Base-by-base conservation (phyloP, 92 coral and sea anemone genomes). In the Umimayanthus kanabou region DNA sequence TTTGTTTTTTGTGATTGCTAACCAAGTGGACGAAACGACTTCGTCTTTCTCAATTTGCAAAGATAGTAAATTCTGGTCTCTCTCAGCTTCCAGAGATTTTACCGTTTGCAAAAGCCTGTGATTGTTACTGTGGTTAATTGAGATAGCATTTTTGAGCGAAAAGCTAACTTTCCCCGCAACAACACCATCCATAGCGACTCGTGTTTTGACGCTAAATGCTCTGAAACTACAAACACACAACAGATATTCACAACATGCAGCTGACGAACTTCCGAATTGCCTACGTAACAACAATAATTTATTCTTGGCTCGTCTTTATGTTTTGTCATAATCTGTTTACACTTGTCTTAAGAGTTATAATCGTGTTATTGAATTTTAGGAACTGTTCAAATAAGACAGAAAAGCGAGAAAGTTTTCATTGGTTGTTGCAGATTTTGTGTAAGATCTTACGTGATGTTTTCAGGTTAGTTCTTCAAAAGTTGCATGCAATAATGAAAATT, bases 31-130 rank as follows among this genome's bases (percentile, higher is more conserved):
- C 18, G 79, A 88, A 23, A 77, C 79, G 6, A 95, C 84, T 73
- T 93, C 94, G 73, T 95, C 93, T 45, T 78, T 93, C 64, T 90
- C 83, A 11, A 93, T 85, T 84, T 95, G 92, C 77, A 95, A 40
- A 79, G 93, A 93, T 76, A 90, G 81, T 82, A 95, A 85, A 39
- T 91, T 90, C 82, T 91, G 66, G 83, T 95, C 92, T 82, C 95
- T 88, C 61, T 95, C 93, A 4, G 93, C 94, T 87, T 95, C 98
- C 67, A 95, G 73, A 84, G 69, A 85, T 53, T 80, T 95, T 11
- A 95, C 93, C 76, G 64, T 87, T 85, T 88, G 88, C 9, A 73
- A 89, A 71, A 95, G 92, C 23, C 82, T 87, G 45, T 93, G 96
- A 55, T 58, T 91, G 47, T 84, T 81, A 15, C 67, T 88, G 49